A percentile compares a stretch with the other conserved stretches of the same genome.
These are phyloP conservation scores for Netelia melanura DNA, from an alignment of 2,888 invertebrate species.

Conservation along the genomic window DNA sequence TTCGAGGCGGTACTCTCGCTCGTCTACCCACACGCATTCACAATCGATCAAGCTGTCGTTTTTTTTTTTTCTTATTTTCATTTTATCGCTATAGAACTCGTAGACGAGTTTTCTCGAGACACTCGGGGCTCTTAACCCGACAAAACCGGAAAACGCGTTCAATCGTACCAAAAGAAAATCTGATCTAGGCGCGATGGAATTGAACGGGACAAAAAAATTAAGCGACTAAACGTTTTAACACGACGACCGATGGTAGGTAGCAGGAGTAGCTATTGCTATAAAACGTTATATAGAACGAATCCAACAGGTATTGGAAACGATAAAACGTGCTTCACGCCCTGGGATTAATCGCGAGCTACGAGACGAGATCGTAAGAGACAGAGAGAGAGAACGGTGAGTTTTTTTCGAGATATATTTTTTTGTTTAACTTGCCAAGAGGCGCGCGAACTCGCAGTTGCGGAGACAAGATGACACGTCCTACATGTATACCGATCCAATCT, in stretches of 20 bases:
- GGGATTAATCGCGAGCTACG: slow-evolving; percentile 65
- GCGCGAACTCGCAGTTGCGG: slow-evolving; percentile 38
- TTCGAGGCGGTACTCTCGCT: slow-evolving; percentile 47
- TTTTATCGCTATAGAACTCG: background rate
- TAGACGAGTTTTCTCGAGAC: slow-evolving; percentile 33
- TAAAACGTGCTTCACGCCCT: slow-evolving; percentile 78
- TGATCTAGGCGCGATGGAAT: slow-evolving; percentile 36
- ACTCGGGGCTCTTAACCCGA: slow-evolving; percentile 5
- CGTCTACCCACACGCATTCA: slow-evolving; percentile 49
- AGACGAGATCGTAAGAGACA: slow-evolving; percentile 30
- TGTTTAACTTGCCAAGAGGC: slow-evolving; percentile 41
- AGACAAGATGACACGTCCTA: slow-evolving; percentile 53
- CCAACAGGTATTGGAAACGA: slow-evolving; percentile 78
- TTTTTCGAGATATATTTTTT: slow-evolving; percentile 45
- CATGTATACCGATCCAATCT: slow-evolving; percentile 37
- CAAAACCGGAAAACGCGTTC: slow-evolving; percentile 49
- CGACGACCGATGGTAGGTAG: slow-evolving; percentile 43
- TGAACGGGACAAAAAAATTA: slow-evolving; percentile 43
- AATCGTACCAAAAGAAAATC: slow-evolving; percentile 48
- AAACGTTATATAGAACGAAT: slow-evolving; percentile 74
- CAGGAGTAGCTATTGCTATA: slow-evolving; percentile 24
- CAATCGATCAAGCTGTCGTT: slow-evolving; percentile 60
- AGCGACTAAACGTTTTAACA: slow-evolving; percentile 42
- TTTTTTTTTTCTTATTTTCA: slow-evolving; percentile 1
- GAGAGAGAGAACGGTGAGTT: slow-evolving; percentile 48